Evolutionary conservation across 2,888 invertebrate species (phyloP).

Genomic region (Lithophane socia): DNA sequence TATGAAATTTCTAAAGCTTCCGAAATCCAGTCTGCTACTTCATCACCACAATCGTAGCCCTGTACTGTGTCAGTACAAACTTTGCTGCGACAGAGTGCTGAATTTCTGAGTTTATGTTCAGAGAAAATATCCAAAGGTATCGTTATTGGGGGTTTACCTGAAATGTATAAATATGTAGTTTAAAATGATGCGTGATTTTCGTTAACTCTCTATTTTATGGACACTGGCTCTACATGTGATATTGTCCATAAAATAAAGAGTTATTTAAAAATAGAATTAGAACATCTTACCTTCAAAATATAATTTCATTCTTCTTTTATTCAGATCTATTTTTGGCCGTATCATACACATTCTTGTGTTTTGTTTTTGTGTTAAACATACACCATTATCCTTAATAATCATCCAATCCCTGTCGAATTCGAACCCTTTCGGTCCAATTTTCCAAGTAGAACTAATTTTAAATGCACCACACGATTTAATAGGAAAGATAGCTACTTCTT

Average conservation of each 20-base stretch:
- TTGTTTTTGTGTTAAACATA: conserved; percentile 97
- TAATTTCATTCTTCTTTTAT: conserved; percentile 88
- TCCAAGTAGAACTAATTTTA: conserved; percentile 92
- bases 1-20: conserved; percentile 93
- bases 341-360: conserved; percentile 95
- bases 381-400: conserved; percentile 95
- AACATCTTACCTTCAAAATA: conserved; percentile 90
- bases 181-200: background rate
- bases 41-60: conserved; percentile 96
- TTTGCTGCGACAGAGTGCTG: conserved; percentile 93
- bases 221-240: background rate
- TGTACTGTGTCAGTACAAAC: conserved; percentile 95
- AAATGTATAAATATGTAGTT: conserved; percentile 56
- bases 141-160: conserved; percentile 88
- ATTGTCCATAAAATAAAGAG: background rate
- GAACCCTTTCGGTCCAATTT: conserved; percentile 94
- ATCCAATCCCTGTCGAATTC: conserved; percentile 98
- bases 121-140: conserved; percentile 86
- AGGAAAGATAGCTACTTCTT: conserved; percentile 93
- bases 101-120: conserved; percentile 72
- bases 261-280: background rate
- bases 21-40: conserved; percentile 95
- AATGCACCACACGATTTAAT: conserved; percentile 97
- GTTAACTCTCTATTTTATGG: background rate
- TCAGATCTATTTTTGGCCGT: conserved; percentile 92